Percentiles rank a stretch among this genome's conserved stretches.
Conservation (phyloP, 2,888 invertebrate genomes). For the Leptopilina drosophilae region DNA sequence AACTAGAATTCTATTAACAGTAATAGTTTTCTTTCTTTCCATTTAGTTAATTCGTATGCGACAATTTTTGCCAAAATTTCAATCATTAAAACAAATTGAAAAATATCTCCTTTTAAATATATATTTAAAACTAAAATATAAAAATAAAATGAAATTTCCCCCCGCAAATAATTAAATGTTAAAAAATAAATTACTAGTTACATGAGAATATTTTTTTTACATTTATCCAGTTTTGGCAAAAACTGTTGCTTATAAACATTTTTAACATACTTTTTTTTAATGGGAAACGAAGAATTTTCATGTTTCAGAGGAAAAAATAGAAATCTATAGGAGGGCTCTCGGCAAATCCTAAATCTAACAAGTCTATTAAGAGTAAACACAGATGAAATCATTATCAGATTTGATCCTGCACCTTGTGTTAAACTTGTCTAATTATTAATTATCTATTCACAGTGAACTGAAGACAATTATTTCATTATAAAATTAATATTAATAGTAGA, state of each 20-base stretch:
- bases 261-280: too few relatives aligned
- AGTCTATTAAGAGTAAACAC: constrained; percentile 25
- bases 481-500: background rate
- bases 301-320: background rate
- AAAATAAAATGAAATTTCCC: too few relatives aligned
- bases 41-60: too few relatives aligned
- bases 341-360: constrained; percentile 25
- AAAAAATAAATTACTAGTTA: too few relatives aligned
- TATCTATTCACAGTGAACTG: constrained; percentile 8
- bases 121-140: too few relatives aligned
- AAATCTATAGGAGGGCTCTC: constrained; percentile 9
- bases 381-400: constrained; percentile 9
- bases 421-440: constrained; percentile 10
- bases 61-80: too few relatives aligned
- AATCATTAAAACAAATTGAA: too few relatives aligned
- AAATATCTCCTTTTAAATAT: too few relatives aligned
- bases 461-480: constrained; percentile 5
- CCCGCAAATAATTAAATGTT: too few relatives aligned
- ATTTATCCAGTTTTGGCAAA: too few relatives aligned
- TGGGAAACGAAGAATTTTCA: background rate
- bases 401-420: constrained; percentile 14
- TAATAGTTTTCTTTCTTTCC: background rate
- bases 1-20: background rate
- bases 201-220: too few relatives aligned
- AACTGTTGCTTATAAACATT: too few relatives aligned